These are phyloP conservation scores for Volucella zonaria DNA, from an alignment of 2,888 invertebrate species.

Conservation along the genomic window DNA sequence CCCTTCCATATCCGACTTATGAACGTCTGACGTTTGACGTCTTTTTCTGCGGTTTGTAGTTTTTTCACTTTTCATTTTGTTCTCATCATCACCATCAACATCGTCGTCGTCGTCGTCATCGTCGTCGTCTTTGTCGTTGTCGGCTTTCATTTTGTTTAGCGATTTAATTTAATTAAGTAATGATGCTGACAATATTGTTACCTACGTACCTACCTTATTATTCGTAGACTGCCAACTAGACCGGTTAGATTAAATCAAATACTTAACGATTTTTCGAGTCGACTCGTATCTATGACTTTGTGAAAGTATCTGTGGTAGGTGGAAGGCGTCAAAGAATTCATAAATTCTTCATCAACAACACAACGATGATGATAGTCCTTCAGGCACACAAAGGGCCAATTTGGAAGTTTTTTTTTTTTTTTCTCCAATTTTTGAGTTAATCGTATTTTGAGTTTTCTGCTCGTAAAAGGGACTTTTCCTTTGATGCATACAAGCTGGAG, in stretches of 20 bases:
- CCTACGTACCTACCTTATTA: slow-evolving; percentile 9
- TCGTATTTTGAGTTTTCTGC: slow-evolving; percentile 57
- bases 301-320: slow-evolving; percentile 2
- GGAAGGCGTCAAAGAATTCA: slow-evolving; percentile 43
- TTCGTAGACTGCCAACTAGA: slow-evolving; percentile 16
- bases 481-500: slow-evolving; percentile 44
- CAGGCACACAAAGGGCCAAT: slow-evolving; percentile 59
- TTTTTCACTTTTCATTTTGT: slow-evolving; percentile 2
- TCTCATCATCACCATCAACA: no score
- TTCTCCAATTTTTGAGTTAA: slow-evolving; percentile 44
- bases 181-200: slow-evolving; percentile 60
- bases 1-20: not conserved
- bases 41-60: slow-evolving; percentile 37
- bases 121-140: not conserved
- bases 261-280: slow-evolving; percentile 13
- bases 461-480: slow-evolving; percentile 49
- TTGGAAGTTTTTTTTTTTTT: slow-evolving; percentile 50
- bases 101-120: no score
- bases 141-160: slow-evolving; percentile 23
- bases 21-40: not conserved
- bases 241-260: slow-evolving; percentile 45
- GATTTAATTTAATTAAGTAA: slow-evolving; percentile 60
- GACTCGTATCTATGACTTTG: slow-evolving; percentile 4
- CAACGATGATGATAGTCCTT: slow-evolving; percentile 18
- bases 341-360: slow-evolving; percentile 38